Evolutionary conservation across 2,113 vertebrate species (phyloP), one percentile per base, ranked within the genome.

Genomic region (Elephantulus edwardii): DNA sequence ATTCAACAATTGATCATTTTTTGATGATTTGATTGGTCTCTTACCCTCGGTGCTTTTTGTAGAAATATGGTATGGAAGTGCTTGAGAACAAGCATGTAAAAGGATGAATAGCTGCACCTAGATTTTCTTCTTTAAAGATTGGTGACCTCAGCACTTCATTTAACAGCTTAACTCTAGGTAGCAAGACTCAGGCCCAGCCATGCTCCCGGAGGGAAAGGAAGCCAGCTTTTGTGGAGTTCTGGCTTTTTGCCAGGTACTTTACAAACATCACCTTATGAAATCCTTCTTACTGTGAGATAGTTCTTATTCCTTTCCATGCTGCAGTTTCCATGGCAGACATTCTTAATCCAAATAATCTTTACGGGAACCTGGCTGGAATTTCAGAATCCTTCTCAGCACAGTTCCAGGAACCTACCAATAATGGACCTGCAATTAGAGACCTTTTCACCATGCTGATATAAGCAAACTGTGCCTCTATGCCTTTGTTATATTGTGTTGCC

Each of bases 161-260:
- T 60, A 28, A 60, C 14, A 30, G 16, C n/a, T 20, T 54, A 75
- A 58, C 8, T 28, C 79, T 46, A n/a, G 46, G 22, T 71, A 44
- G n/a, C 62, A 40, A 26, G 26, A 28, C 77, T 71, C 24, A 52
- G 46, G 54, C 16, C 46, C 9, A 2, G 2, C 9, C 8, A 35
- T 26, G 3, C 33, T 76, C 22, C 40, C 50, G 28, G 71, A 88
- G 83, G 76, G 83, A 91, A 46, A 80, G 79, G 75, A 91, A 84
- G 42, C 42, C 24, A 16, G 0, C 0, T 0, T 56, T 52, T 44
- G 54, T 90, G 58, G 44, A 79, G 22, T 9, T 9, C 72, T 66
- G 86, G 68, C 44, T 24, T 30, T 86, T 79, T 82, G 48, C 84
- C 56, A 79, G 74, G 62, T 64, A 64, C 91, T 88, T 91, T 50